Base-by-base conservation (phyloP, 2,797 vertebrate genomes). In the Dromococcyx pavoninus region DNA sequence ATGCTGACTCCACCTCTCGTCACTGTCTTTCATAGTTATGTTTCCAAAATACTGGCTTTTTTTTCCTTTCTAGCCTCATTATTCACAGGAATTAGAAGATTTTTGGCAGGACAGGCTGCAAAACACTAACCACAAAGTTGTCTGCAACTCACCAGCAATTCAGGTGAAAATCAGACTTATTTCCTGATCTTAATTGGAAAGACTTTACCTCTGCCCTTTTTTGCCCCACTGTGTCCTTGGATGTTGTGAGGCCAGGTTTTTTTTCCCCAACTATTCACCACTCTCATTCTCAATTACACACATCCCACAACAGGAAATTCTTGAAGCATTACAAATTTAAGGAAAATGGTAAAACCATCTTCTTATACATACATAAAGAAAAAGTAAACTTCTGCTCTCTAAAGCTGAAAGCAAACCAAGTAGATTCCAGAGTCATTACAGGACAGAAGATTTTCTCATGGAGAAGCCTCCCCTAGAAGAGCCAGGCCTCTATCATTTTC, bases 291-390 rank as follows among this genome's bases (percentile, higher is more conserved):
- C 66, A 61, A 53, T 67, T 73, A 87, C 67, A 88, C 35, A 78
- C 21, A 88, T 73, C 57, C 70, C 57, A 66, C 56, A 94, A 53
- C 28, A 66, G 86, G 77, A 96, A 95, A 91, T 95, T 93, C 84
- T 88, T 19, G 11, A 88, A 61, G 64, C 8, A 1, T 93, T 96
- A 94, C 60, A 85, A 67, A 73, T 48, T 76, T 22, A 32, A 9
- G 56, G 25, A 91, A 93, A 95, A 87, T 41, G 33, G 35, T 50
- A 73, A 94, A 81, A 65, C 5, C 13, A 51, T 17, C 32, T 76
- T 72, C 44, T 81, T 25, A 69, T 4, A 56, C 10, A 13, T 44
- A 37, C 7, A 81, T 35, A 37, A 90, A 80, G 44, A 44, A 84
- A 21, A 5, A 74, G 30, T 24, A 87, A 89, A 74, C 9, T 66